Evolutionary conservation across 2,888 invertebrate genomes (phyloP).

Genomic region (Drosophila macrospina): DNA sequence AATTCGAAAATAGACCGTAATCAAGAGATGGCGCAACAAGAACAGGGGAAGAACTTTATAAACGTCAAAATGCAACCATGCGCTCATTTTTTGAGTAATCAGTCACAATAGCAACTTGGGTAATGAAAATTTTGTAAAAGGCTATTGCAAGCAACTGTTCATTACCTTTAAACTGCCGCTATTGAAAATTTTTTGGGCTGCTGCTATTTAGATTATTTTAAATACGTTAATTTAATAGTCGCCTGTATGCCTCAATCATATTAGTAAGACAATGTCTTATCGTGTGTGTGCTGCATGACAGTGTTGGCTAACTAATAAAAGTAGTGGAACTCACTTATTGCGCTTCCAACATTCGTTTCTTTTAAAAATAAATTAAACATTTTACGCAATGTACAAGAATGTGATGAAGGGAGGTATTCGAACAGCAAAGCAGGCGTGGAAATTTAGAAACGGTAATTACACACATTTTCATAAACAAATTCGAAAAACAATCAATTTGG

Average conservation of each 20-base stretch:
- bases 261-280: no score
- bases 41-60: not conserved
- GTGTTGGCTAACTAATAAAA: constrained; percentile 31
- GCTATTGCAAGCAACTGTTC: no score
- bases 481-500: constrained; percentile 11
- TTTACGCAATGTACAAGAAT: constrained; percentile 75
- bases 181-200: no score
- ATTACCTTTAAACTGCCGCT: no score
- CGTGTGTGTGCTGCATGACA: constrained; percentile 23
- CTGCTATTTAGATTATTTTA: no score
- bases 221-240: no score
- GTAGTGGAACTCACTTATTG: constrained; percentile 3
- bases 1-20: no score
- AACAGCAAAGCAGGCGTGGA: constrained; percentile 82
- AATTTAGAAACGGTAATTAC: constrained; percentile 78
- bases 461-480: constrained; percentile 26
- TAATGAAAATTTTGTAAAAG: no score
- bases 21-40: not conserved
- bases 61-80: not conserved
- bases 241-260: no score
- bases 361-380: constrained; percentile 23
- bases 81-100: not conserved
- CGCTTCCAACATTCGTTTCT: constrained; percentile 10
- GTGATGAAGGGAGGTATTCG: constrained; percentile 76
- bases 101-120: not conserved